These are phyloP conservation scores for Neolamprologus sp. DNA, from an alignment of 2,113 vertebrate genomes.

Conservation along the genomic window DNA sequence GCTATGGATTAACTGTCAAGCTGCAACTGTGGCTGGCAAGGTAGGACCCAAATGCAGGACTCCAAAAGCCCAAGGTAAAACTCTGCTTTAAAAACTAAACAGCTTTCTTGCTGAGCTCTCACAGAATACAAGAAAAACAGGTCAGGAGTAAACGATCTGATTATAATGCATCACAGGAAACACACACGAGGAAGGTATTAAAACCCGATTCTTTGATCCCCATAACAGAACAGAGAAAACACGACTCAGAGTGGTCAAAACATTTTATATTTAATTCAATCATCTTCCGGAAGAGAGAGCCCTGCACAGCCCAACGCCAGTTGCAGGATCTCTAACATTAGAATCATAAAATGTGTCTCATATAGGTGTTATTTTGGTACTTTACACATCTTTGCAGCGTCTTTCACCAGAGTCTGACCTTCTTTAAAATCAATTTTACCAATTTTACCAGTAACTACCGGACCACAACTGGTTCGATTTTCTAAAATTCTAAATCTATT, in stretches of 20 bases:
- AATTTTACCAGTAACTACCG: not conserved
- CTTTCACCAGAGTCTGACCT: not conserved
- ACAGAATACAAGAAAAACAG: not conserved
- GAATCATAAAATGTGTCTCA: not conserved
- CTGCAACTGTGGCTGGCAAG: not conserved
- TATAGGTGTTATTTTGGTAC: not conserved
- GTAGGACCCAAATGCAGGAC: not conserved
- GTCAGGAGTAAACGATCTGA: not conserved
- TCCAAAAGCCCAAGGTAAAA: not conserved
- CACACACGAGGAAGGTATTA: not conserved
- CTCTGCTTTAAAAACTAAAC: not conserved
- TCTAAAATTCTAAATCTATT: not conserved
- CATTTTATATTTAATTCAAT: not conserved
- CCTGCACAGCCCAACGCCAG: not conserved
- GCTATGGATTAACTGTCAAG: not conserved
- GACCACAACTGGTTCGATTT: not conserved
- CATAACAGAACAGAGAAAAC: not conserved
- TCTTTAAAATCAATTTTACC: not conserved
- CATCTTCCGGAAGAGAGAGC: not conserved
- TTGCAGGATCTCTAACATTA: not conserved
- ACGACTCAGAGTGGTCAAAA: not conserved
- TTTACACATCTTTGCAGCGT: not conserved
- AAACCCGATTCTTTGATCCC: not conserved
- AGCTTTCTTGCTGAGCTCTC: not conserved
- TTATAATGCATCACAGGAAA: not conserved